A percentile compares a stretch with the other conserved stretches of the same genome.
phyloP scores from a whole-genome alignment of 37 sponge, comb jelly and placozoan species.

The Hexactinellida sp. region DNA sequence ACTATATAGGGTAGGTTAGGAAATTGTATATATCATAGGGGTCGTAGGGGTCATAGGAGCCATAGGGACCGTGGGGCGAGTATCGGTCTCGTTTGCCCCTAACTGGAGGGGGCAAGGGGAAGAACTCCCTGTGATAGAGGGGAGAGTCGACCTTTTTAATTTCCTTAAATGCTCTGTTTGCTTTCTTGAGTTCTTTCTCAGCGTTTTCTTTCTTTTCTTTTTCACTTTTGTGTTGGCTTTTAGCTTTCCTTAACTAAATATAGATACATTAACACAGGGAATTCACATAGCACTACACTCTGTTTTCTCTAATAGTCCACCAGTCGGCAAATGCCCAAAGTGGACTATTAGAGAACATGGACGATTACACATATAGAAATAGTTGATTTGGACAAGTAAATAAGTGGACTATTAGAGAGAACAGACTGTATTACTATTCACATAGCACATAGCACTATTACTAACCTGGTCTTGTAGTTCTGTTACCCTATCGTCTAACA shows the following conservation, averaged over 20 bases:
- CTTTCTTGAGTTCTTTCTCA: conserved; percentile 2
- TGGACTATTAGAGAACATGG: too few species aligned
- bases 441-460: neutral
- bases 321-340: too few species aligned
- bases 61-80: neutral
- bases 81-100: too few species aligned
- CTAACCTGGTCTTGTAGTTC: neutral
- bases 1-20: neutral
- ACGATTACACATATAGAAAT: too few species aligned
- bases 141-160: neutral
- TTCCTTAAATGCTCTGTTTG: conserved; percentile 4
- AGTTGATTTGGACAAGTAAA: too few species aligned
- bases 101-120: neutral
- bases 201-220: neutral
- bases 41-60: neutral
- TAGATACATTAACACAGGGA: too few species aligned
- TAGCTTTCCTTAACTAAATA: neutral
- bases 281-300: too few species aligned
- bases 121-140: neutral
- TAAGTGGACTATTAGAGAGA: too few species aligned
- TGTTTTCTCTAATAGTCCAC: too few species aligned
- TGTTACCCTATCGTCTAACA: neutral
- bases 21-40: neutral
- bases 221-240: neutral
- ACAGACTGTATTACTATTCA: neutral